phyloP scores from a whole-genome alignment of 2,113 vertebrate genomes.

The Eretmochelys imbricata region DNA sequence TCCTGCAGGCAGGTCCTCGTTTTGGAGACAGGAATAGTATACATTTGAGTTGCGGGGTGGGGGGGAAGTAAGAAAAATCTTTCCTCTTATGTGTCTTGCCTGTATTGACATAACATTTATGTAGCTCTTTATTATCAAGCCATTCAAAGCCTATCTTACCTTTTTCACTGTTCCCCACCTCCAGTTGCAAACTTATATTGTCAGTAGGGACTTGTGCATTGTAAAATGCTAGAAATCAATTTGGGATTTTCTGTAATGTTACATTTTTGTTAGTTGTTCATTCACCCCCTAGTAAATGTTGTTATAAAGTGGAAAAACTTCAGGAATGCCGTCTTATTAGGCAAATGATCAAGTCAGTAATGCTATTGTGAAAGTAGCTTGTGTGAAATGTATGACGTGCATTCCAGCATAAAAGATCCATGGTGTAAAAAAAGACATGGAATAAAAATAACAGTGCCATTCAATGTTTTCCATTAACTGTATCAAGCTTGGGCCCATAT shows the following conservation, averaged over 20 bases:
- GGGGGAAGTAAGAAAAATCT: background rate
- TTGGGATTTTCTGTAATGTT: constrained; percentile 35
- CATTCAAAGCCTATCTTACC: constrained; percentile 11
- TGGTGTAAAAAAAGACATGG: constrained; percentile 55
- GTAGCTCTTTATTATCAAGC: constrained; percentile 44
- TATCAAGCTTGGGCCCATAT: rapidly evolving
- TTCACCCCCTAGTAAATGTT: constrained; percentile 32
- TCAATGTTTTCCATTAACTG: background rate
- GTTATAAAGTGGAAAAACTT: constrained; percentile 43
- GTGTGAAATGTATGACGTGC: constrained; percentile 44
- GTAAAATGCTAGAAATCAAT: background rate
- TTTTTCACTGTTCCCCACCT: constrained; percentile 12
- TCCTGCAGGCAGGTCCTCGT: constrained; percentile 52
- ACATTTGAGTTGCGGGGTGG: background rate
- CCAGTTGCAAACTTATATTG: background rate
- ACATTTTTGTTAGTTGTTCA: background rate
- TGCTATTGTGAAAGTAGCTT: constrained; percentile 30
- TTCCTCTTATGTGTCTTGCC: background rate
- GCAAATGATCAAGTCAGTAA: background rate
- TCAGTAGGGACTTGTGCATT: background rate
- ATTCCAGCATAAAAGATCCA: constrained; percentile 50
- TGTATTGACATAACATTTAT: background rate
- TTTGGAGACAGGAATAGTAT: constrained; percentile 11
- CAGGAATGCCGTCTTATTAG: constrained; percentile 28
- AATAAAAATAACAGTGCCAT: constrained; percentile 71